Evolutionary conservation across 1,140 invertebrate species (phyloP).

Genomic region (Babylonia areolata): DNA sequence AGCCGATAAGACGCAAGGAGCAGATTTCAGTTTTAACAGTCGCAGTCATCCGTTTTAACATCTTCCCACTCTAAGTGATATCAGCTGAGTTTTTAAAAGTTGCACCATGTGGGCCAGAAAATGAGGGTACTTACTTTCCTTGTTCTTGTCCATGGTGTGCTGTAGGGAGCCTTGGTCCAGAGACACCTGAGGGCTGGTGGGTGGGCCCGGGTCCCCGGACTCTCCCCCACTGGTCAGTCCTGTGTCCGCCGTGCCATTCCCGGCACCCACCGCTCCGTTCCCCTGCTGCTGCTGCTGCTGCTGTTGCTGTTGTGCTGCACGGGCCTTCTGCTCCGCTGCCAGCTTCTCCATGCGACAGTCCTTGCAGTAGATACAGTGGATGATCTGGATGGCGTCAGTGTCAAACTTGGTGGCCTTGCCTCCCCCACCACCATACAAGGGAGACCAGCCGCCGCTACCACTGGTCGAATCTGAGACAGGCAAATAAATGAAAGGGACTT

Average conservation of each 20-base stretch:
- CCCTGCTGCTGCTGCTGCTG: conserved; percentile 42
- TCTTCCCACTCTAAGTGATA: too few species aligned
- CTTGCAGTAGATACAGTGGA: conserved; percentile 76
- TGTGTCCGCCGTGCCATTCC: conserved; percentile 1
- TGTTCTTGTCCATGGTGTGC: conserved; percentile 95
- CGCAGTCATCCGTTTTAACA: too few species aligned
- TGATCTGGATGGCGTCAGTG: conserved; percentile 71
- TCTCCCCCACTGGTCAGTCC: background rate
- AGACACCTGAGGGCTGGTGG: conserved; percentile 91
- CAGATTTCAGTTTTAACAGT: too few species aligned
- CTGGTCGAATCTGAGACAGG: conserved; percentile 66
- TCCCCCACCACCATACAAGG: conserved; percentile 59
- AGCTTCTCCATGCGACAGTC: conserved; percentile 80
- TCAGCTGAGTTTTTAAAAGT: too few species aligned
- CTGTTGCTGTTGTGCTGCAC: conserved; percentile 32
- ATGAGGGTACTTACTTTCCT: conserved; percentile 97
- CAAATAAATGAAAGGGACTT: too few species aligned
- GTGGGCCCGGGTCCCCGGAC: conserved; percentile 27
- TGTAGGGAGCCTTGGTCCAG: conserved; percentile 95
- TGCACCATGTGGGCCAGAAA: too few species aligned
- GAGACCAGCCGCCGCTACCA: conserved; percentile 68
- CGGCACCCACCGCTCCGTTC: conserved; percentile 17
- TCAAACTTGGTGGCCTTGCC: conserved; percentile 56
- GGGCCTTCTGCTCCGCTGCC: conserved; percentile 50
- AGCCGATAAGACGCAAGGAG: too few species aligned